These are phyloP conservation scores for Drosophila prostipennis DNA, from an alignment of 2,888 invertebrate genomes.

Conservation along the genomic window DNA sequence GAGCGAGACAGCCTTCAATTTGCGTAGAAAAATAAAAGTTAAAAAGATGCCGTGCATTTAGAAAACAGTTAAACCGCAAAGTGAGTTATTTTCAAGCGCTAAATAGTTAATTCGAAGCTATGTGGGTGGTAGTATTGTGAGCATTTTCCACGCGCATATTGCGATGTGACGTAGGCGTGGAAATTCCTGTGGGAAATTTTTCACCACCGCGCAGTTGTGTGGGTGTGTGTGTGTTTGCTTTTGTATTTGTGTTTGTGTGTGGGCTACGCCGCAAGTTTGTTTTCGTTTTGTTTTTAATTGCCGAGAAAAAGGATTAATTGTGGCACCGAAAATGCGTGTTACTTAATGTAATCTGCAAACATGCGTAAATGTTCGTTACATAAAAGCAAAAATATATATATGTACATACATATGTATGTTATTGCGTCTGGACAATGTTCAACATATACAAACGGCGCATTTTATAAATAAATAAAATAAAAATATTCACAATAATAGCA, in stretches of 20 bases:
- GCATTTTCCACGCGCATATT: conserved; percentile 25
- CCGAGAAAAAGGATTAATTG: conserved; percentile 21
- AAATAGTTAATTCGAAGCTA: neutral
- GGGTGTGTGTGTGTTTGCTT: conserved; percentile 18
- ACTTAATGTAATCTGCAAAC: conserved; percentile 14
- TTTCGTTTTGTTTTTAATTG: conserved; percentile 36
- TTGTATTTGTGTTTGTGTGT: conserved; percentile 14
- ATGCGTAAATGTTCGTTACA: conserved; percentile 5
- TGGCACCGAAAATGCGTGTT: conserved; percentile 9
- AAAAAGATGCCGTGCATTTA: conserved; percentile 26
- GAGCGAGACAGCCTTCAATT: conserved; percentile 25
- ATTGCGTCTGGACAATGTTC: neutral
- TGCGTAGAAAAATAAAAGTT: conserved; percentile 29
- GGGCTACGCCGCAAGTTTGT: conserved; percentile 33
- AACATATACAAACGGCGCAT: neutral
- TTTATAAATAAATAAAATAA: neutral
- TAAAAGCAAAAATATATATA: neutral
- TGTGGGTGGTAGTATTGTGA: neutral
- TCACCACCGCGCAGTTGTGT: conserved; percentile 21
- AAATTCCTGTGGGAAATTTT: conserved; percentile 41
- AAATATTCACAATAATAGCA: neutral
- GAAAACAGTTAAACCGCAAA: conserved; percentile 4
- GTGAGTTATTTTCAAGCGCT: conserved; percentile 12
- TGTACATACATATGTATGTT: neutral
- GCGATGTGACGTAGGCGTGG: conserved; percentile 40